phyloP scores from a whole-genome alignment of 2,113 vertebrate genomes.

The Myrmophylax atrothorax region DNA sequence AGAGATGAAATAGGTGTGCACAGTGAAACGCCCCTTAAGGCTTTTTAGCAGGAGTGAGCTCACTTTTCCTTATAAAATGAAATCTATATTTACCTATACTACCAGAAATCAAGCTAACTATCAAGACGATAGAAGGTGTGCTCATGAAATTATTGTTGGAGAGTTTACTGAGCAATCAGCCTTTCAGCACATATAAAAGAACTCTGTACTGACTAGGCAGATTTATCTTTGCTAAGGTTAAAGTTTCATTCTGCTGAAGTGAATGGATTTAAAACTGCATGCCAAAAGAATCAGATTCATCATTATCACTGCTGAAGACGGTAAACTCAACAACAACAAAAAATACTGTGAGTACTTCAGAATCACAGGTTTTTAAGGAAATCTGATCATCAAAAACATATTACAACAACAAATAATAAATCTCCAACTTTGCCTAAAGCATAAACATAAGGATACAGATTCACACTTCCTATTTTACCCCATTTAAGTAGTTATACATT shows the following conservation, averaged over 20 bases:
- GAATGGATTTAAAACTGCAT: slow-evolving; percentile 10
- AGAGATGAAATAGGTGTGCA: neutral
- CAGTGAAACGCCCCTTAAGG: neutral
- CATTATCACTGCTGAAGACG: neutral
- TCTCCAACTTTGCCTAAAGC: neutral
- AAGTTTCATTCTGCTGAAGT: neutral
- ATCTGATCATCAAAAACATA: neutral
- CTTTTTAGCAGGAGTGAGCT: neutral
- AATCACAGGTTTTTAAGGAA: slow-evolving; percentile 1
- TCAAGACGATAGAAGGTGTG: neutral
- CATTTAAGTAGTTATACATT: neutral
- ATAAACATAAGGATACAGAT: neutral
- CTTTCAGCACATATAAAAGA: neutral
- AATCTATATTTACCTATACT: neutral
- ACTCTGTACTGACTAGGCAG: neutral
- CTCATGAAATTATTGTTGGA: neutral
- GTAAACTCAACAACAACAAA: neutral
- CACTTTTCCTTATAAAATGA: neutral
- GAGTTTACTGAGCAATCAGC: neutral
- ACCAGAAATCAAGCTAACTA: neutral
- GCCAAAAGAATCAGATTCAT: slow-evolving; percentile 1
- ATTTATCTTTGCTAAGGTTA: neutral
- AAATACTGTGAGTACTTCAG: neutral
- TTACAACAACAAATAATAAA: neutral
- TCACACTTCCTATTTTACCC: neutral